Evolutionary conservation across 2,888 invertebrate species (phyloP), one percentile per base, ranked within the genome.

Genomic region (Philhelius pedissequus): DNA sequence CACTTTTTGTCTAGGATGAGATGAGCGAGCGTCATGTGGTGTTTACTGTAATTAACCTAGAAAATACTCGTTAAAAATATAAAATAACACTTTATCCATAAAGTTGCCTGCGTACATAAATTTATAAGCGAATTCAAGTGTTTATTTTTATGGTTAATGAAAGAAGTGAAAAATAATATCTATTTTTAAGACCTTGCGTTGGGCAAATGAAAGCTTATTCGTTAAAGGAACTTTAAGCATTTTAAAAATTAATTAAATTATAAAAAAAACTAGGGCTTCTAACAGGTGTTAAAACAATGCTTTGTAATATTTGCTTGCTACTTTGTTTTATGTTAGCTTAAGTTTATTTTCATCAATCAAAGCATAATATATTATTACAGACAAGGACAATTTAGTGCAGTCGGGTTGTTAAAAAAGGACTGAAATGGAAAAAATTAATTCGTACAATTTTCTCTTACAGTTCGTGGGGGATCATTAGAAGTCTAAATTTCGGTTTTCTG

Each of bases 51-150:
- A 56, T 56, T 56, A 56, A 56, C 56, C 35, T 35, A 35, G 20
- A 56, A 56, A 56, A 35, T 0, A 7, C 56, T 20, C 56, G 56
- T 56, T 56, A 56, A 56, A n/a, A 35, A 56, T 56, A 56, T 56
- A 35, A 56, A 35, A 35, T 56, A 35, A 56, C 32, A 9, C 32
- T 11, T 9, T 3, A 9, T 18, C 1, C 9, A 54, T 54, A 27
- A 54, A 18, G 18, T 35, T 56, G 32, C 20, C 32, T 56, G 18
- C n/a, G n/a, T n/a, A n/a, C n/a, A n/a, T 20, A 27, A 56, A 56
- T 32, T 56, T 20, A 54, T 56, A 20, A 18, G 56, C 1, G 35
- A 56, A 56, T 56, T 56, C 32, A 56, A 56, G 56, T 56, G 35
- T 56, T 56, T 56, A 52, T 56, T 32, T 32, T 56, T n/a, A 35